A percentile compares a stretch with the other conserved stretches of the same genome.
Evolutionary conservation across 92 coral and sea anemone species (phyloP).

Genomic region (Metridium senile): DNA sequence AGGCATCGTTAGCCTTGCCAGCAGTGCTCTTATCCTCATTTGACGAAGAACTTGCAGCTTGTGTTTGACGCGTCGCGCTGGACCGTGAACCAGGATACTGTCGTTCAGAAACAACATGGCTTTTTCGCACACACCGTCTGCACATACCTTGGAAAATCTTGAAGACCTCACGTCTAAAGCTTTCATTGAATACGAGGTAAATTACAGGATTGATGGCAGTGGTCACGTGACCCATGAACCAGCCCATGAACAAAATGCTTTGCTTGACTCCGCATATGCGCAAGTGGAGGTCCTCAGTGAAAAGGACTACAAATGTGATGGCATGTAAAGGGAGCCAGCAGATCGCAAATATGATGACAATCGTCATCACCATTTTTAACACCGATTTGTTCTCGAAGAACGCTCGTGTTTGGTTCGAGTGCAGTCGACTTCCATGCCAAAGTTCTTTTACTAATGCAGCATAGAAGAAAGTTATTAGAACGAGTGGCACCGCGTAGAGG

Average conservation of each 20-base stretch:
- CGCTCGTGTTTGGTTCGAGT: constrained; percentile 32
- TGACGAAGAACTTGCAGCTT: constrained; percentile 13
- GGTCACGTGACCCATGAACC: constrained; percentile 70
- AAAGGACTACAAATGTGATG: constrained; percentile 46
- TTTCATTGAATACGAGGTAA: constrained; percentile 49
- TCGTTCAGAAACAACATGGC: background rate
- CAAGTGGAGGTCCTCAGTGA: constrained; percentile 14
- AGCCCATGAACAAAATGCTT: constrained; percentile 57
- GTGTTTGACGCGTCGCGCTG: constrained; percentile 16
- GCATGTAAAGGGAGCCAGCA: constrained; percentile 72
- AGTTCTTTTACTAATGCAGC: constrained; percentile 37
- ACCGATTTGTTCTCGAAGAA: constrained; percentile 35
- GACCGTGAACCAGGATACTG: background rate
- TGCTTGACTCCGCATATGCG: constrained; percentile 43
- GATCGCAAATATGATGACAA: constrained; percentile 54
- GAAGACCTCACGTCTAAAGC: constrained; percentile 14
- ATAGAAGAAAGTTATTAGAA: constrained; percentile 50
- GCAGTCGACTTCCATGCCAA: constrained; percentile 30
- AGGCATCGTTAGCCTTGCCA: constrained; percentile 24
- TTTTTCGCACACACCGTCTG: background rate
- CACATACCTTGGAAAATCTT: background rate
- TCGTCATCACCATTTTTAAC: constrained; percentile 32
- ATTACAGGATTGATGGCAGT: constrained; percentile 63
- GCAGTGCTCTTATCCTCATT: constrained; percentile 22
- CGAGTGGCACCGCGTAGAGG: constrained; percentile 58